Evolutionary conservation across 2,888 invertebrate genomes (phyloP), one percentile per base, ranked within the genome.

Genomic region (Axea sp.): DNA sequence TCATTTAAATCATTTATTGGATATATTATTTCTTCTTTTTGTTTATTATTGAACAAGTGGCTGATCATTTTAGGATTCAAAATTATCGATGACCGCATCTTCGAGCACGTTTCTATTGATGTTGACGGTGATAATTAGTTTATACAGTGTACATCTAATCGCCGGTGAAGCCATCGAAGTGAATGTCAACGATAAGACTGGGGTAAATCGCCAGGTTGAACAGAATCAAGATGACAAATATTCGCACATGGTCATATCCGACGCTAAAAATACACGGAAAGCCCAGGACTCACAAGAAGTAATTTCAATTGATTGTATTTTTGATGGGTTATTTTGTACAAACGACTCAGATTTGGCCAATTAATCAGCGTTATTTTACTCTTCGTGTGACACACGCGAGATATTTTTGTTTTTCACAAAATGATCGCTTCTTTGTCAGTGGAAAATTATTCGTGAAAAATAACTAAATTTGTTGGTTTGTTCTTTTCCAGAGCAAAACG

Each of bases 41-140:
- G 19, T 3, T 19, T 19, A 4, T 3, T 19, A 19, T 19, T 19
- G 4, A 19, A 19, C 19, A 19, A 19, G 4, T n/a, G n/a, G n/a
- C n/a, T n/a, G n/a, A 24, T 6, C 4, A 22, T 64, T 64, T 41
- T 22, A 43, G 45, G 45, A 55, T 24, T 6, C 14, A 11, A 37
- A 67, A 24, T 62, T 41, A 71, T 64, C 71, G 47, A 71, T 71
- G 71, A 55, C 39, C 12, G 47, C 49, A 64, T 51, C 71, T 22
- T 41, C 14, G 37, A 49, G 43, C 6, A 9, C 9, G 35, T 3
- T 64, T 47, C 5, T 11, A 37, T 49, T 49, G 33, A 41, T 43
- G 71, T 45, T 64, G 47, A 51, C 30, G 28, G 64, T 59, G 41
- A 62, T 62, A 43, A 64, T 35, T 45, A 45, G 41, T 43, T 64